phyloP scores from a whole-genome alignment of 2,113 vertebrate genomes.

The Nothobranchius furzeri region DNA sequence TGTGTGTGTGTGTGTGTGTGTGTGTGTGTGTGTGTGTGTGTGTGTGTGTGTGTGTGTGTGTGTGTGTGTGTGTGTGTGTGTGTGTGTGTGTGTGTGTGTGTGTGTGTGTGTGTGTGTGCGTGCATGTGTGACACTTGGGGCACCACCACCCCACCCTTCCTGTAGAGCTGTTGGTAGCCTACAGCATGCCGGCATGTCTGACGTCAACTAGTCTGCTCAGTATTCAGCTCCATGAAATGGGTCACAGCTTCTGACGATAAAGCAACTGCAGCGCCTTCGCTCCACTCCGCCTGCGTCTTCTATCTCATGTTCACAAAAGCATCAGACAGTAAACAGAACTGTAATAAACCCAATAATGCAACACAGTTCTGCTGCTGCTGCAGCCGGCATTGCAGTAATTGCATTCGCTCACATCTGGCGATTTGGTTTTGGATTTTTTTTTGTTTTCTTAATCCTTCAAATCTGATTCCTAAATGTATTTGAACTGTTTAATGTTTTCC shows the following conservation, averaged over 20 bases:
- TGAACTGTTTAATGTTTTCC: slow-evolving; percentile 3
- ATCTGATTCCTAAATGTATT: slow-evolving; percentile 11
- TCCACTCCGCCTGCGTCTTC: slow-evolving; percentile 48
- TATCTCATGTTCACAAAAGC: slow-evolving; percentile 53
- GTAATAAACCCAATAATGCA: slow-evolving; percentile 31
- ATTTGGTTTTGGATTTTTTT: slow-evolving; percentile 1
- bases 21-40: no score
- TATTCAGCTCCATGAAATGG: slow-evolving; percentile 76
- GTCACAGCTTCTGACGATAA: slow-evolving; percentile 71
- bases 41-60: no score
- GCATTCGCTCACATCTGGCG: neutral
- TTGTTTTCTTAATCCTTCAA: slow-evolving; percentile 5
- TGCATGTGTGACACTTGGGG: neutral
- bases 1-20: neutral
- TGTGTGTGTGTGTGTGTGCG: slow-evolving; percentile 3
- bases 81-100: no score
- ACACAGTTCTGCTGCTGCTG: slow-evolving; percentile 17
- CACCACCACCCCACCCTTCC: slow-evolving; percentile 35
- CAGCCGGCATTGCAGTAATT: slow-evolving; percentile 35
- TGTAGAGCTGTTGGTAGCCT: slow-evolving; percentile 55
- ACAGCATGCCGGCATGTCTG: slow-evolving; percentile 62
- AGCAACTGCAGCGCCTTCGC: slow-evolving; percentile 39
- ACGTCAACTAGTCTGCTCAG: slow-evolving; percentile 74
- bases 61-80: no score
- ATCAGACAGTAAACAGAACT: slow-evolving; percentile 49